These are phyloP conservation scores for Paraplagusia blochii DNA, from an alignment of 2,113 vertebrate species.

Conservation along the genomic window DNA sequence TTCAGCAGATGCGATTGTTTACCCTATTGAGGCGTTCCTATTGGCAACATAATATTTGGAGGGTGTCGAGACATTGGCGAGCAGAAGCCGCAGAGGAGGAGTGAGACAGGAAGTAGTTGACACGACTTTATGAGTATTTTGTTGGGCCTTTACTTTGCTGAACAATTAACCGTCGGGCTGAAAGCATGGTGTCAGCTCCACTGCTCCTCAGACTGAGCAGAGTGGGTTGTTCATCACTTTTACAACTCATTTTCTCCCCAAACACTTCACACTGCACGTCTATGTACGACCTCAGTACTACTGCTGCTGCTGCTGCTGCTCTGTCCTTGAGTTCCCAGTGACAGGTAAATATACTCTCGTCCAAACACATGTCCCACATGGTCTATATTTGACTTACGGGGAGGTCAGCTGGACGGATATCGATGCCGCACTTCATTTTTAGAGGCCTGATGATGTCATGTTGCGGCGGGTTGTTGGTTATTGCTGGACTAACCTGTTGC, in stretches of 20 bases:
- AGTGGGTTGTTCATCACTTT: constrained; percentile 64
- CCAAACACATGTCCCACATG: constrained; percentile 59
- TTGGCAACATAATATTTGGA: constrained; percentile 75
- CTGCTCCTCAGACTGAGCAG: constrained; percentile 42
- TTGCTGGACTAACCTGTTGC: constrained; percentile 53
- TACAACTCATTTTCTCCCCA: constrained; percentile 68
- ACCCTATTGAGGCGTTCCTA: constrained; percentile 78
- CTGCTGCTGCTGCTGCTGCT: constrained; percentile 12
- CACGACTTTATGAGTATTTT: constrained; percentile 66
- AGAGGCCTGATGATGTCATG: constrained; percentile 64
- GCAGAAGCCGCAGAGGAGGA: constrained; percentile 13
- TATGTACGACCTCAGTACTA: constrained; percentile 34
- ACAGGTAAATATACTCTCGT: constrained; percentile 72
- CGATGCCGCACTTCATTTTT: constrained; percentile 64
- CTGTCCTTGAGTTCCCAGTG: constrained; percentile 62
- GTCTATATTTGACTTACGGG: constrained; percentile 61
- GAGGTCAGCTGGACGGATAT: constrained; percentile 56
- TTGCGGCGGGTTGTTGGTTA: constrained; percentile 38
- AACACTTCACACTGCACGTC: constrained; percentile 46
- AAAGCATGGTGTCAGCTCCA: constrained; percentile 63
- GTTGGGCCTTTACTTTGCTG: constrained; percentile 65
- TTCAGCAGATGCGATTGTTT: constrained; percentile 71
- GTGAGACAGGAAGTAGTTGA: constrained; percentile 19
- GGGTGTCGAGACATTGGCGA: constrained; percentile 29
- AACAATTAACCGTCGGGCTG: constrained; percentile 76